Conservation (phyloP, 2,888 invertebrate genomes). For the Heteromyza rotundicornis region DNA sequence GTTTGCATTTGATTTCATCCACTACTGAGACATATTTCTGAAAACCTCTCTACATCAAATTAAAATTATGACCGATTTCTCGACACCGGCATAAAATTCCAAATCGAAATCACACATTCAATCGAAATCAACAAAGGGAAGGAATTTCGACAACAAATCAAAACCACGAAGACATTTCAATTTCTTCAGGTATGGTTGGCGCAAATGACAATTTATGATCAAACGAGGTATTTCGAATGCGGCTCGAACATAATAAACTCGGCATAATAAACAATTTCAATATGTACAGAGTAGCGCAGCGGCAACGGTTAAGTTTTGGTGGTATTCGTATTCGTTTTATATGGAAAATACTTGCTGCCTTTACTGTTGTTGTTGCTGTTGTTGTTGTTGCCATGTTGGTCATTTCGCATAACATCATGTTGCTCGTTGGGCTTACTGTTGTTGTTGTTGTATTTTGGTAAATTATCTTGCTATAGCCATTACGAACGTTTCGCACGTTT, state of each 20-base stretch:
- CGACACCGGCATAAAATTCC: background rate
- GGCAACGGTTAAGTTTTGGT: too few relatives aligned
- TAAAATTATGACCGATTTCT: too few relatives aligned
- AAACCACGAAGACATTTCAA: background rate
- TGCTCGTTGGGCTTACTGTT: background rate
- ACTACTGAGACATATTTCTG: too few relatives aligned
- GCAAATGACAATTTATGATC: background rate
- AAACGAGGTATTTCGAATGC: background rate
- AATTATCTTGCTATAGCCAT: background rate
- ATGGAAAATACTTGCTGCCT: background rate
- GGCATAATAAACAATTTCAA: too few relatives aligned
- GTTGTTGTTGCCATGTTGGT: slow-evolving; percentile 9
- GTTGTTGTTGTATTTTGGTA: background rate
- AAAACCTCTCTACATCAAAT: too few relatives aligned
- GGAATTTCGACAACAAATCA: background rate
- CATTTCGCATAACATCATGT: background rate
- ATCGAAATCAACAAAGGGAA: background rate
- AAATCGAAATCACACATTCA: background rate
- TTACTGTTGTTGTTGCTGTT: slow-evolving; percentile 6
- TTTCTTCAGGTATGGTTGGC: too few relatives aligned
- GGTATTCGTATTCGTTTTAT: background rate
- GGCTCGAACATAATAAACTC: too few relatives aligned
- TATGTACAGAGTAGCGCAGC: too few relatives aligned
- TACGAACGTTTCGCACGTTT: slow-evolving; percentile 31
- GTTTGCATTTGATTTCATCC: too few relatives aligned